Evolutionary conservation across 2,797 vertebrate genomes (phyloP), one percentile per base, ranked within the genome.

Genomic region (Dermochelys coriacea): DNA sequence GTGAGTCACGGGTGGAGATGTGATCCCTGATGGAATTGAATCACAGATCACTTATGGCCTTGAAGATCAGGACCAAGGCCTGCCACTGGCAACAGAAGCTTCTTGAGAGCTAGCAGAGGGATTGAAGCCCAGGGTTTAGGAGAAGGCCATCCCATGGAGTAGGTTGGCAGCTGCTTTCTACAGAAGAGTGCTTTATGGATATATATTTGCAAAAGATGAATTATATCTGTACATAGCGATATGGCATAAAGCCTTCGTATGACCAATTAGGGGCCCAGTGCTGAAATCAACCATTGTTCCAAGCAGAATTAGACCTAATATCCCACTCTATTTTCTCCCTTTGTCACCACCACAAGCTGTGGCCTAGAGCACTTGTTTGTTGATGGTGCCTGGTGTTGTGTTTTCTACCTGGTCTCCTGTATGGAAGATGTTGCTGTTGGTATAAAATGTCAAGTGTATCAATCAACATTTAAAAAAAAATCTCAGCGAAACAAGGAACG

Each of bases 401-500:
- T 96, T 96, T 96, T 95, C 55, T 89, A 29, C 89, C 83, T 93
- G 79, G 82, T 77, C 29, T 93, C 86, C 5, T 29, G 55, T 57
- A 27, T 29, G 55, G 55, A 57, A 57, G 27, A 27, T 57, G 25
- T 57, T 27, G 29, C 11, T 57, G 55, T 29, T 93, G 50, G 94
- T 94, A 97, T 94, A 95, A 85, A 94, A 94, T 71, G 85, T 95
- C 83, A 95, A 86, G 91, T 61, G 50, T 90, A 95, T 89, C 85
- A 94, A 96, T 90, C 93, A 89, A 84, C 80, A 77, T 89, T 87
- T 96, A 95, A 95, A 75, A 96, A 90, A 96, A 91, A 93, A 93
- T 2, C 0, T 95, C 96, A 95, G 82, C 88, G 95, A 95, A 95
- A 92, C 85, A 94, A 97, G 55, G 27, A 29, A 10, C 23, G 3